Conservation (phyloP, 2,888 invertebrate genomes). For the Diloba caeruleocephala region DNA sequence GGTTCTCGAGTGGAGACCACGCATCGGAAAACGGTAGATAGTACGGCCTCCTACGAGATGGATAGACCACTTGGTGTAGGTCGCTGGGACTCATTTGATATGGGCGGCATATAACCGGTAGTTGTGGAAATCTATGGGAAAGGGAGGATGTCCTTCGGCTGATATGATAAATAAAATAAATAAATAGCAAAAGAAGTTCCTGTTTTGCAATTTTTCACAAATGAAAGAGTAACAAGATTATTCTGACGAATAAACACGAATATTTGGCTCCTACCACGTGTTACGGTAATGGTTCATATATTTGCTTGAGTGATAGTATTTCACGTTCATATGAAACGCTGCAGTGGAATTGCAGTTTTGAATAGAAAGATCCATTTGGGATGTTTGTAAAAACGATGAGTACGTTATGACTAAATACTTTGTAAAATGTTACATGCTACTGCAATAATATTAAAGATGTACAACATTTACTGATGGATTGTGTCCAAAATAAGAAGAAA, state of each 20-base stretch:
- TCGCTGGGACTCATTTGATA: no score
- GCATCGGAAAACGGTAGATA: no score
- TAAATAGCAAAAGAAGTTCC: not conserved
- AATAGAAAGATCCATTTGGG: conserved; percentile 11
- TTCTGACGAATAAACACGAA: conserved; percentile 42
- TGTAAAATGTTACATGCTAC: not conserved
- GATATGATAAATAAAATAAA: no score
- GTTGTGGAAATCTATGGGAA: no score
- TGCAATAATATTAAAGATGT: no score
- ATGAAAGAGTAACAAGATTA: conserved; percentile 53
- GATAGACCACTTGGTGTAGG: no score
- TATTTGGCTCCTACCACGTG: conserved; percentile 34
- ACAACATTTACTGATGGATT: no score
- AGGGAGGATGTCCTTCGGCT: no score
- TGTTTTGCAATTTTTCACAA: conserved; percentile 9
- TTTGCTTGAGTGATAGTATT: conserved; percentile 36
- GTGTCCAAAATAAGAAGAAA: no score
- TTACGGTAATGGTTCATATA: conserved; percentile 49
- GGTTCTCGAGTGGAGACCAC: no score
- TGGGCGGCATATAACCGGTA: no score
- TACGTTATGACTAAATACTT: conserved; percentile 12
- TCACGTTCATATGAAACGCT: conserved; percentile 34
- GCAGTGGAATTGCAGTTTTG: conserved; percentile 23
- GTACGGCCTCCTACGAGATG: no score
- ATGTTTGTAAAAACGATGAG: conserved; percentile 1